Evolutionary conservation across 2,888 invertebrate species (phyloP), one percentile per base, ranked within the genome.

Genomic region (Piscicola geometra): DNA sequence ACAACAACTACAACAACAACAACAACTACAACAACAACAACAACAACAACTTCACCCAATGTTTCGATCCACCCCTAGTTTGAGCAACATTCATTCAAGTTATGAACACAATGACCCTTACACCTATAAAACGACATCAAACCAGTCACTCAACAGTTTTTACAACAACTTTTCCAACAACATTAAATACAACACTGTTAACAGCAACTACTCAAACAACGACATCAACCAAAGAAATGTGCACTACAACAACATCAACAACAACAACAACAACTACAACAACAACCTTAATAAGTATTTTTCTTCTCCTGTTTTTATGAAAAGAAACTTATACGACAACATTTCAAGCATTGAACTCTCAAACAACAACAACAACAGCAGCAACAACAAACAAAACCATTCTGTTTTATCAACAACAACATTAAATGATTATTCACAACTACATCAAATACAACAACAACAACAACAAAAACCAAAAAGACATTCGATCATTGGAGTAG

Each of bases 211-310:
- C n/a, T n/a, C n/a, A n/a, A n/a, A n/a, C n/a, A n/a, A n/a, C n/a
- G n/a, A n/a, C 64, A 64, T 9, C 64, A 21, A 30, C 64, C 64
- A 9, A n/a, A 5, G 9, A 3, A 64, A 64, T 9, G 21, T n/a
- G 21, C 64, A 12, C n/a, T 5, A 64, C 64, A 64, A 64, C 21
- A 64, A 64, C 64, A n/a, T 21, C 64, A n/a, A 64, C 21, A 64
- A 64, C 21, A 64, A 30, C 21, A 64, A 64, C 5, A 64, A 30
- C n/a, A 64, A 64, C 64, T 12, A 3, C 5, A 64, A n/a, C 64
- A 64, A 30, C 64, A 64, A 50, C 52, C 15, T 18, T 18, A 15
- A 64, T 28, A 5, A 3, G 30, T 64, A 12, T 64, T 3, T 41
- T 41, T 41, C 41, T 41, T 41, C 41, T 41, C 41, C 41, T 41